phyloP scores from a whole-genome alignment of 1,140 invertebrate species.

The Drosophila micromelanica region DNA sequence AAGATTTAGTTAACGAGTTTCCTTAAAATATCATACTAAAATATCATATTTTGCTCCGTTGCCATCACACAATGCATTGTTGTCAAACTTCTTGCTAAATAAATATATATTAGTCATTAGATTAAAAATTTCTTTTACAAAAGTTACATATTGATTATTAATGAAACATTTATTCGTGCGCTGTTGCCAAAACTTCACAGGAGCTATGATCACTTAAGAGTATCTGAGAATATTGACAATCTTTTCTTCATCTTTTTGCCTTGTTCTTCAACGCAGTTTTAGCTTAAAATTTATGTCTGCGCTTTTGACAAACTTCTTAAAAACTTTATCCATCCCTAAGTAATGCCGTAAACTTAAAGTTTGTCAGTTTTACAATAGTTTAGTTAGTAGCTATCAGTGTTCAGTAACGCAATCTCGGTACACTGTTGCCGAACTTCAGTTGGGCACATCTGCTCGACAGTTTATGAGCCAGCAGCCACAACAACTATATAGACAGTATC shows the following conservation, averaged over 20 bases:
- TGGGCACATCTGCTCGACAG: slow-evolving; percentile 18
- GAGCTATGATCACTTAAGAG: not conserved
- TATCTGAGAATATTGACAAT: too few species aligned
- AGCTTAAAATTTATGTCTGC: not conserved
- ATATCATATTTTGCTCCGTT: too few species aligned
- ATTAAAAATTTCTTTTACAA: too few species aligned
- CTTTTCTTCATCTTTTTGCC: too few species aligned
- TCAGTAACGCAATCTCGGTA: not conserved
- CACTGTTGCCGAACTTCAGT: slow-evolving; percentile 32
- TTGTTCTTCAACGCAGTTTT: too few species aligned
- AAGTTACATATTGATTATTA: not conserved
- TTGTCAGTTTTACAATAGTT: slow-evolving; percentile 1
- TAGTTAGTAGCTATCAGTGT: slow-evolving; percentile 1
- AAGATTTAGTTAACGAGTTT: too few species aligned
- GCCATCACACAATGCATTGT: not conserved
- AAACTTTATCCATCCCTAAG: not conserved
- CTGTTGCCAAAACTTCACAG: not conserved
- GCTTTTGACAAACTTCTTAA: slow-evolving; percentile 8
- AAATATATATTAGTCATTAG: too few species aligned
- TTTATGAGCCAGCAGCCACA: slow-evolving; percentile 36
- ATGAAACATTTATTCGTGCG: not conserved
- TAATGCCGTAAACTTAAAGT: slow-evolving; percentile 1
- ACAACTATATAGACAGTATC: slow-evolving; percentile 1
- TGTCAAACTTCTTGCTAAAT: not conserved
- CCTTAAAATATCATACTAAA: too few species aligned